A percentile compares a stretch with the other conserved stretches of the same genome.
phyloP scores from a whole-genome alignment of 2,797 vertebrate species.

The Danio tinwini region DNA sequence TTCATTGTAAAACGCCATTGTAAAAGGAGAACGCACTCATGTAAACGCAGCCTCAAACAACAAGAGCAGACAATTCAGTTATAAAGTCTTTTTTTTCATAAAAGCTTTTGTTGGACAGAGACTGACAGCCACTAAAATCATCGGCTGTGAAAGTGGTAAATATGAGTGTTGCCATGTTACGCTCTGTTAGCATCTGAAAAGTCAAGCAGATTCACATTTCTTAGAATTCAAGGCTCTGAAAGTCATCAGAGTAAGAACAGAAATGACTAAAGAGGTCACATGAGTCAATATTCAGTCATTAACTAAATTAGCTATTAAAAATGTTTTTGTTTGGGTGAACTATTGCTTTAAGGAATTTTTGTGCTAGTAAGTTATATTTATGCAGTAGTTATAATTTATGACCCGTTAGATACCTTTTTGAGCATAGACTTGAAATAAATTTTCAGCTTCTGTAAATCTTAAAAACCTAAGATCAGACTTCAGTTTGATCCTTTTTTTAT shows the following conservation, averaged over 20 bases:
- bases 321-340: no score
- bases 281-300: not conserved
- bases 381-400: no score
- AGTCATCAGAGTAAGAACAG: not conserved
- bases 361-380: no score
- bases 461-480: no score
- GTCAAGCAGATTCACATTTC: not conserved
- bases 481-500: no score
- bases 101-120: not conserved
- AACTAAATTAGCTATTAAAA: not conserved
- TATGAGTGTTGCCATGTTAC: not conserved
- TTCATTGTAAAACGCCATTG: no score
- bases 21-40: no score
- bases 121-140: not conserved
- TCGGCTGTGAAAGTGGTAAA: conserved; percentile 3
- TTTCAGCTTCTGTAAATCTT: no score
- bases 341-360: no score
- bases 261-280: not conserved
- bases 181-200: not conserved
- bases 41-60: not conserved
- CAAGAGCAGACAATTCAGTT: not conserved
- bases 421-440: no score
- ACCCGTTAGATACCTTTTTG: no score
- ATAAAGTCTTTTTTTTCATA: not conserved
- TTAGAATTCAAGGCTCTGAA: not conserved